A percentile compares a stretch with the other conserved stretches of the same genome.
These are phyloP conservation scores for Oryzias melastigma DNA, from an alignment of 2,113 vertebrate genomes.

Conservation along the genomic window DNA sequence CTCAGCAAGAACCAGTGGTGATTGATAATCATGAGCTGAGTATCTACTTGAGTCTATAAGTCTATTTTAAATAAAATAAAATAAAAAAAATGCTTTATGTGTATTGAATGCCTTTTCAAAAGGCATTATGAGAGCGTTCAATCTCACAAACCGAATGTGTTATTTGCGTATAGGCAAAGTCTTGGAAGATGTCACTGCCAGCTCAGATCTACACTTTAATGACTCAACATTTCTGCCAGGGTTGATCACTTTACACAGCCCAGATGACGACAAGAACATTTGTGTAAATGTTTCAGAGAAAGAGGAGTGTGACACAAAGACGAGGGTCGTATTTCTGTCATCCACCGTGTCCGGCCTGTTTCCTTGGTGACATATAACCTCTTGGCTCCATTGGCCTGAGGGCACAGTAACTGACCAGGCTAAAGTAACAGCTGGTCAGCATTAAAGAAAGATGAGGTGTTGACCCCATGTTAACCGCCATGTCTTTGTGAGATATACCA, in stretches of 20 bases:
- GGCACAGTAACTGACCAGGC: slow-evolving; percentile 5
- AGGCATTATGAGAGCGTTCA: no score
- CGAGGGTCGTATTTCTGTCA: not conserved
- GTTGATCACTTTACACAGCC: not conserved
- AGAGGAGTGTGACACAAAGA: not conserved
- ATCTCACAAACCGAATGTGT: no score
- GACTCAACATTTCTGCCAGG: not conserved
- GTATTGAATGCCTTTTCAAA: no score
- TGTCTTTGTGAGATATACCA: slow-evolving; percentile 2
- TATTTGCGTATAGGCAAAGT: not conserved
- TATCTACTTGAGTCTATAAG: no score
- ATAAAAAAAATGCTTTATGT: no score
- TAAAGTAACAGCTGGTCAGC: slow-evolving; percentile 5
- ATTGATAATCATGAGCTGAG: no score
- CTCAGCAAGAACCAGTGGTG: no score
- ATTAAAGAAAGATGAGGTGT: not conserved
- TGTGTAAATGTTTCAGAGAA: not conserved
- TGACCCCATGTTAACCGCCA: not conserved
- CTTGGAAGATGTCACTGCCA: slow-evolving; percentile 19
- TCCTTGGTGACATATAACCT: not conserved
- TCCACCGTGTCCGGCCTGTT: slow-evolving; percentile 1
- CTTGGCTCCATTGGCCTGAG: not conserved
- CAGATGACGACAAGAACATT: not conserved
- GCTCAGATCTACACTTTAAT: slow-evolving; percentile 6
- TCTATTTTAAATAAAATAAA: no score